Conservation (phyloP, 1,140 invertebrate genomes). For the Brachionus sp. region DNA sequence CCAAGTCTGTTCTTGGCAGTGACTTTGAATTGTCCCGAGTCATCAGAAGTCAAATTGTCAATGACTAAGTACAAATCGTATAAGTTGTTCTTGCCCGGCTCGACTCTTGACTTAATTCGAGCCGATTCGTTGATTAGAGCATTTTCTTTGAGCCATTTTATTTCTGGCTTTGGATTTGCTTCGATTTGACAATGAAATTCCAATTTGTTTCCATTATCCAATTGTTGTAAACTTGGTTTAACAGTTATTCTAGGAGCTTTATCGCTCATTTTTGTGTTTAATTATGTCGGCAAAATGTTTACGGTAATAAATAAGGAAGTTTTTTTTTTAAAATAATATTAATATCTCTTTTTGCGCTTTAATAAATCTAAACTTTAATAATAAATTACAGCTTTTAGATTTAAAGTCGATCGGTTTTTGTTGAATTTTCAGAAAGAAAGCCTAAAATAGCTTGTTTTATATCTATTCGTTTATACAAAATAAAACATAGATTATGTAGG, state of each 20-base stretch:
- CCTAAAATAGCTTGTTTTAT: conserved; percentile 3
- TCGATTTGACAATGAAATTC: conserved; percentile 88
- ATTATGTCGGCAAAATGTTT: not conserved
- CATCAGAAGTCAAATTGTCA: conserved; percentile 53
- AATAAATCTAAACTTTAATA: not conserved
- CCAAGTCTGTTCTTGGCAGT: conserved; percentile 92
- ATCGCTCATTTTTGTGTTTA: conserved; percentile 38
- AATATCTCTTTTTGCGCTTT: not conserved
- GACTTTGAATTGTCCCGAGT: conserved; percentile 89
- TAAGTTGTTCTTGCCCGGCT: not conserved
- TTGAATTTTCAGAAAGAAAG: not conserved
- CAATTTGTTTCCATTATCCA: conserved; percentile 87
- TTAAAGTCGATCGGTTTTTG: not conserved
- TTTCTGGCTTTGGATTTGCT: conserved; percentile 79
- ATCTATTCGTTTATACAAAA: not conserved
- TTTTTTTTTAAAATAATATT: not conserved
- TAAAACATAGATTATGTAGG: conserved; percentile 9
- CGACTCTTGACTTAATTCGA: conserved; percentile 8
- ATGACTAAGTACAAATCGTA: conserved; percentile 35
- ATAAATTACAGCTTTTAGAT: not conserved
- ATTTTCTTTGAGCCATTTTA: conserved; percentile 83
- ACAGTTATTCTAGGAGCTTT: conserved; percentile 81
- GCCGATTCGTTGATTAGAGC: conserved; percentile 61
- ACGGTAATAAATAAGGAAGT: not conserved
- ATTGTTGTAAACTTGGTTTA: conserved; percentile 91